A percentile compares a stretch with the other conserved stretches of the same genome.
Conservation (phyloP, 2,797 vertebrate species). For the Xenopus petersii region DNA sequence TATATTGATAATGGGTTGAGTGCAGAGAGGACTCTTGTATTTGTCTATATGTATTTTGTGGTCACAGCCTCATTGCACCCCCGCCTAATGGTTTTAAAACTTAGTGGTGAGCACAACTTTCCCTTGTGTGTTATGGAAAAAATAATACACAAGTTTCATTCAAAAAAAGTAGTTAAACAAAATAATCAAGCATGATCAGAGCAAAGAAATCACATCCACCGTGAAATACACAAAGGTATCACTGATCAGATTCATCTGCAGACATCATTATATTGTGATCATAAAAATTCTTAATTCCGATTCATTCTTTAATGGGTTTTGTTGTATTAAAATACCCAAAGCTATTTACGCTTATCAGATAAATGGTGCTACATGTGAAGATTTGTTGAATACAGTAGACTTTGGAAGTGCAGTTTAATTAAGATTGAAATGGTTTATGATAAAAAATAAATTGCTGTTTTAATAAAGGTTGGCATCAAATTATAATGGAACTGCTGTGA, state of each 20-base stretch:
- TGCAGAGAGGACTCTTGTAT: too few species aligned
- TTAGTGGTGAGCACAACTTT: too few species aligned
- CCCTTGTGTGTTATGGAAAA: too few species aligned
- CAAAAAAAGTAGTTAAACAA: slow-evolving; percentile 23
- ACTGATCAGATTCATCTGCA: slow-evolving; percentile 27
- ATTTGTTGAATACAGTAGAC: too few species aligned
- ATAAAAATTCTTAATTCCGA: slow-evolving; percentile 8
- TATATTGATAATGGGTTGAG: too few species aligned
- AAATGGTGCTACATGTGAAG: background rate
- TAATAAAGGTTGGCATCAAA: slow-evolving; percentile 14
- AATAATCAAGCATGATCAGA: slow-evolving; percentile 34
- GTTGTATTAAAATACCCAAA: slow-evolving; percentile 22
- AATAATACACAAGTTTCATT: too few species aligned
- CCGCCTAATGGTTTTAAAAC: too few species aligned
- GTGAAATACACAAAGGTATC: slow-evolving; percentile 32
- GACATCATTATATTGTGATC: slow-evolving; percentile 32
- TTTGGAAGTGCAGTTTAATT: too few species aligned
- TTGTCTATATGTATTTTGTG: too few species aligned
- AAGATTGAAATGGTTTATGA: background rate
- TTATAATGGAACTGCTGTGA: too few species aligned
- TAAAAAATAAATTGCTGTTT: background rate
- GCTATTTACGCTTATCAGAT: slow-evolving; percentile 21
- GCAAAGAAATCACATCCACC: slow-evolving; percentile 19
- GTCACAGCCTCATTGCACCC: too few species aligned
- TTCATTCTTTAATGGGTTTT: slow-evolving; percentile 3